Base-by-base conservation (phyloP, 2,113 vertebrate genomes). In the Cromileptes altivelis region DNA sequence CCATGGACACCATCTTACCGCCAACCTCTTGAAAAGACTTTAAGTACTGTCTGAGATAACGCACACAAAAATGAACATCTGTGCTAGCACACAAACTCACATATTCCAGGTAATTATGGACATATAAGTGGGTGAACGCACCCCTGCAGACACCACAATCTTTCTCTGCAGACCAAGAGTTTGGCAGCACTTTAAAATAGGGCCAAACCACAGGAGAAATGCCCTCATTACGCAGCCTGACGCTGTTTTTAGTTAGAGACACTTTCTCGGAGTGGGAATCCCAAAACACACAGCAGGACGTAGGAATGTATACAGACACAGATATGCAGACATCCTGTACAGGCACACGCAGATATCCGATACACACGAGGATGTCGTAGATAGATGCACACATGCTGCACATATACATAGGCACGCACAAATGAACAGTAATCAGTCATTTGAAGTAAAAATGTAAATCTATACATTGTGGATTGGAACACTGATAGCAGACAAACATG, bases 141-240 rank as follows among this genome's bases (percentile, higher is more conserved):
- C 56, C 62, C 53, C 78, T n/a, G 65, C 60, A 68, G 21, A 80
- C 61, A 62, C 14, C 65, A 85, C 55, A 73, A 76, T 77, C 40
- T 70, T 53, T 40, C 37, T 73, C 37, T 73, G 19, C 17, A 53
- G 67, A 60, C 60, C 62, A 70, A 70, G 42, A 76, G 33, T 72
- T 78, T 79, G 78, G 78, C 80, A 83, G 80, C 76, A 30, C 15
- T 82, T 81, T 81, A 82, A 89, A 93, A 91, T 88, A 69, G 65
- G 72, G 77, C 73, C 71, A 81, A 87, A 86, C 74, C 91, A 78
- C 80, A 42, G 30, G 86, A 88, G 91, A 87, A 80, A 80, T 85
- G 88, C 53, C 80, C 92, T 94, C 88, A 80, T 93, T 93, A 90
- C 71, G 70, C 50, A 86, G 84, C 23, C 78, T 80, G 80, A 91